Base-by-base conservation (phyloP, 2,797 vertebrate genomes). In the Tenualosa thibaudeaui region DNA sequence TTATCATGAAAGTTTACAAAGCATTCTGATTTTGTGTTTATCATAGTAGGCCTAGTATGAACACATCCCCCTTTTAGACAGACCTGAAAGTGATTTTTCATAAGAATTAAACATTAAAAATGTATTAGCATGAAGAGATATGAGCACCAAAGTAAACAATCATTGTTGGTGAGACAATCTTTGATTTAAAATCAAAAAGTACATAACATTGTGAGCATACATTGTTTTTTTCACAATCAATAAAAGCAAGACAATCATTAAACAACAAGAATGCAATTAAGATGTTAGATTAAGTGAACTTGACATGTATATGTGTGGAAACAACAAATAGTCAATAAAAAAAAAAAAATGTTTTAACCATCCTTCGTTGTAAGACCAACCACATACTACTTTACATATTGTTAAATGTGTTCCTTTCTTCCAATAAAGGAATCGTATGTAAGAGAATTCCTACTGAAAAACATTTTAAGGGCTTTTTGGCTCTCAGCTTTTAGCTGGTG, bases 101-200 rank as follows among this genome's bases (percentile, higher is more conserved):
- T 22, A 62, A 81, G 62, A 84, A 84, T n/a, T n/a, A 9, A 81
- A 86, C 53, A 83, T 83, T 85, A 85, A 37, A 84, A 50, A 84
- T 85, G 83, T 43, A 83, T 26, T 3, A 31, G 84, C 81, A 15
- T 46, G 5, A 71, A 71, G 0, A 62, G 58, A 9, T 60, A 60
- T 60, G 43, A 78, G 71, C 71, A 78, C 71, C 71, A 78, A 78
- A 78, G 46, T 43, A 78, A 78, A 78, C 71, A 78, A 78, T 78
- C 71, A 78, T 78, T 22, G 17, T 78, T 46, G 37, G 40, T 46
- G 71, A 78, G 37, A 78, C 71, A 78, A 78, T 78, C 71, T 46
- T 78, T 37, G 31, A 71, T 17, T 37, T 22, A 43, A 78, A 43
- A 78, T 17, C 40, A 46, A 62, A 71, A 71, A 43, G 17, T 19